Conservation (phyloP, 2,888 invertebrate genomes). For the Watsonalla cultraria region DNA sequence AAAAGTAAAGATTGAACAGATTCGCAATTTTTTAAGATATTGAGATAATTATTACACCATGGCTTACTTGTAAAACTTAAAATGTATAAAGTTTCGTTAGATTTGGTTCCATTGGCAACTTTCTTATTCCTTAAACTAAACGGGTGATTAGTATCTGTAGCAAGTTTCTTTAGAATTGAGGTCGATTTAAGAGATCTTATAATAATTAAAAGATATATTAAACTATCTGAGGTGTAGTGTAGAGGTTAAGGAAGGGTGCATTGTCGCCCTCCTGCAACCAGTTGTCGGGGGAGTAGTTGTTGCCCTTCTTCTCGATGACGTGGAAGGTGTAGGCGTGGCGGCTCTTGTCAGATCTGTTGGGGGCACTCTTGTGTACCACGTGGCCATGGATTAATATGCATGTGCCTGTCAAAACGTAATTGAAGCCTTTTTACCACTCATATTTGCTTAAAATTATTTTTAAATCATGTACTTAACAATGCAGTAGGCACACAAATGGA, state of each 20-base stretch:
- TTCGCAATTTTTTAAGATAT: too few species aligned
- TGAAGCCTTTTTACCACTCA: too few species aligned
- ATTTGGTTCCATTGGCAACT: too few species aligned
- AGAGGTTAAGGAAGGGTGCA: conserved; percentile 85
- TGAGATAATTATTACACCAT: too few species aligned
- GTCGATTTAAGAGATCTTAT: neutral
- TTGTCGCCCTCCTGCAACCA: conserved; percentile 89
- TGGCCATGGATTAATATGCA: conserved; percentile 94
- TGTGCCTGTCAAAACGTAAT: conserved; percentile 79
- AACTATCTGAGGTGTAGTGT: conserved; percentile 69
- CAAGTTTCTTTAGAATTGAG: neutral
- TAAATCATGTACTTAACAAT: too few species aligned
- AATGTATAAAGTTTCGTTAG: too few species aligned
- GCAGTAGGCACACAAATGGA: too few species aligned
- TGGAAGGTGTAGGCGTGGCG: conserved; percentile 98
- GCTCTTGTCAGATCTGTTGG: conserved; percentile 89
- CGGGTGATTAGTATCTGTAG: too few species aligned
- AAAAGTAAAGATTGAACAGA: too few species aligned
- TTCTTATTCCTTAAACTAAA: too few species aligned
- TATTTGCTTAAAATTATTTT: too few species aligned
- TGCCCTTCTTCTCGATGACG: conserved; percentile 87
- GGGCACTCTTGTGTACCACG: conserved; percentile 94
- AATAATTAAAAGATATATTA: conserved; percentile 13
- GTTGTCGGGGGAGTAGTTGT: conserved; percentile 87
- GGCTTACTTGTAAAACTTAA: too few species aligned